Evolutionary conservation across 37 sponge, comb jelly and placozoan genomes (phyloP).

Genomic region (Bolinopsis microptera): DNA sequence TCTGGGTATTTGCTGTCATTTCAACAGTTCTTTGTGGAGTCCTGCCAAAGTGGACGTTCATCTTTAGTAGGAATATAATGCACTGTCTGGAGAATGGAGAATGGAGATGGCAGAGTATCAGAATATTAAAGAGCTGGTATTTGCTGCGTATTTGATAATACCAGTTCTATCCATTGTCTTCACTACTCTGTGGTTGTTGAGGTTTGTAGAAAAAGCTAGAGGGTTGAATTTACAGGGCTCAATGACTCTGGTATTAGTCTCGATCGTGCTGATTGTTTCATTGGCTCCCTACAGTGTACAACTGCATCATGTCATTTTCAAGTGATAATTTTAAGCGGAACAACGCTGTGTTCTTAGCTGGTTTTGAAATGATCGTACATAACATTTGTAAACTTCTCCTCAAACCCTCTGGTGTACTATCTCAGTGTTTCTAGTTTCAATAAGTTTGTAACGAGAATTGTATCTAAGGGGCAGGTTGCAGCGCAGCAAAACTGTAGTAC

Average conservation of each 20-base stretch:
- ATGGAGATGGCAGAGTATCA: not conserved
- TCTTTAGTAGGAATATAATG: not conserved
- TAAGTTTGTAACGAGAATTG: not conserved
- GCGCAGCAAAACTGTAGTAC: no score
- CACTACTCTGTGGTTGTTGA: not conserved
- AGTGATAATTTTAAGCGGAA: not conserved
- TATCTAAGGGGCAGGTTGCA: no score
- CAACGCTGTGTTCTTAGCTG: not conserved
- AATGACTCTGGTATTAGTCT: not conserved
- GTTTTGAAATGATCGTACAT: not conserved
- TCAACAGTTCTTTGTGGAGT: not conserved
- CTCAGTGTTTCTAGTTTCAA: not conserved
- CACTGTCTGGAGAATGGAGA: no score
- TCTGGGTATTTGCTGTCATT: not conserved
- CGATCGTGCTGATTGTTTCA: not conserved
- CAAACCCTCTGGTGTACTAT: not conserved
- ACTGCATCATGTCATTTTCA: not conserved
- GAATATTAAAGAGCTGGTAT: not conserved
- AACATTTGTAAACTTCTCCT: not conserved
- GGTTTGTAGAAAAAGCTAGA: not conserved
- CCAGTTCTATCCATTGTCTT: not conserved
- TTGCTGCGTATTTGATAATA: not conserved
- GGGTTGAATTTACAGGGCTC: not conserved
- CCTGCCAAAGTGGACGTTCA: not conserved
- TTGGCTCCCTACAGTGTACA: not conserved